These are phyloP conservation scores for Drosophila prosaltans DNA, from an alignment of 1,140 invertebrate species.

Conservation along the genomic window DNA sequence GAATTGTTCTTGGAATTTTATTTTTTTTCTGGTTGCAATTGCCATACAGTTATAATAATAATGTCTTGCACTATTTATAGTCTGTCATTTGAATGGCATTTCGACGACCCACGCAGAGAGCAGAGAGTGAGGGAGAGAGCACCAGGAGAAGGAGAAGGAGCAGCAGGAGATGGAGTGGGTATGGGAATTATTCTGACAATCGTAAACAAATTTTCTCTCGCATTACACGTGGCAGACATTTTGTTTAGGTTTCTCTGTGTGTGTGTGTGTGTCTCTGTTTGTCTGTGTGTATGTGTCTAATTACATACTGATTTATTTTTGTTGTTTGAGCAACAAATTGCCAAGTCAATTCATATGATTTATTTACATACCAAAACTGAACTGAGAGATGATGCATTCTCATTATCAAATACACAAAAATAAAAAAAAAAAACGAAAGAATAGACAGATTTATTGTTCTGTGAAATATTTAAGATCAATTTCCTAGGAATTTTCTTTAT, in stretches of 20 bases:
- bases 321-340: conserved; percentile 39
- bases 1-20: conserved; percentile 49
- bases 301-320: conserved; percentile 81
- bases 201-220: conserved; percentile 61
- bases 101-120: conserved; percentile 21
- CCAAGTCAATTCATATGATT: conserved; percentile 43
- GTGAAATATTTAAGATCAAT: too few species aligned
- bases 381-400: conserved; percentile 32
- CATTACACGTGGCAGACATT: conserved; percentile 73
- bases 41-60: conserved; percentile 45
- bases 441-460: too few species aligned
- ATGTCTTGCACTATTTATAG: conserved; percentile 66
- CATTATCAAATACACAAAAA: conserved; percentile 20
- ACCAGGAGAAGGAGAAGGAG: not conserved
- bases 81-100: conserved; percentile 73
- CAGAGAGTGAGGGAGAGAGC: not conserved
- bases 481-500: too few species aligned
- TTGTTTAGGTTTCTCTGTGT: conserved; percentile 50
- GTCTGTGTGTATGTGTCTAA: conserved; percentile 44
- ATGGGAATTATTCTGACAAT: conserved; percentile 28
- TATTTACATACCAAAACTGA: conserved; percentile 35
- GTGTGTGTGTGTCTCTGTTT: conserved; percentile 14
- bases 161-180: not conserved
- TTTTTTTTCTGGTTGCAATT: conserved; percentile 46
- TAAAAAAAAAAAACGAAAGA: not conserved